Conservation (phyloP, 2,888 invertebrate species). For the Abrostola tripartita region DNA sequence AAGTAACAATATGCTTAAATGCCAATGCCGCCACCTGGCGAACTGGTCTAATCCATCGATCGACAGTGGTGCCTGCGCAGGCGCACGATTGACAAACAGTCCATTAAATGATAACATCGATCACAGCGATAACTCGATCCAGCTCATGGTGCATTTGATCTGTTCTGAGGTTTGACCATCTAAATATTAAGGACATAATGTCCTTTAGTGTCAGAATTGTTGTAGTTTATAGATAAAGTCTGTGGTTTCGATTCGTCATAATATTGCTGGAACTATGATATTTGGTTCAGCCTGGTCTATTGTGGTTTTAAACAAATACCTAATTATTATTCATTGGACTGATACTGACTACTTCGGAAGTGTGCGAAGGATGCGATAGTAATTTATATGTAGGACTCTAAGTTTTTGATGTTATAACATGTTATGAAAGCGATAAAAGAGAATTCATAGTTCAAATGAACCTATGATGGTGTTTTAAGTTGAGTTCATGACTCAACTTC, state of each 20-base stretch:
- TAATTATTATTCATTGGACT: not conserved
- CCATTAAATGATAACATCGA: slow-evolving; percentile 53
- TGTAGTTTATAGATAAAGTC: slow-evolving; percentile 11
- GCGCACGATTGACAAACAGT: slow-evolving; percentile 38
- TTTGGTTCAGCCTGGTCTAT: not conserved
- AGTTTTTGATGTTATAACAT: too few relatives aligned
- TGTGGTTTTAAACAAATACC: slow-evolving; percentile 8
- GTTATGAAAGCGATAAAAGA: too few relatives aligned
- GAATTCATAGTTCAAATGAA: too few relatives aligned
- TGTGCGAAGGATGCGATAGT: too few relatives aligned
- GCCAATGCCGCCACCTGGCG: slow-evolving; percentile 22
- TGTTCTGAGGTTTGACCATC: slow-evolving; percentile 34
- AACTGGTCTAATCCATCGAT: slow-evolving; percentile 24
- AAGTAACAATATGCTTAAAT: slow-evolving; percentile 11
- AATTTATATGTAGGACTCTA: too few relatives aligned
- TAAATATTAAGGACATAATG: slow-evolving; percentile 42
- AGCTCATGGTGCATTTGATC: slow-evolving; percentile 29
- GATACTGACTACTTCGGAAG: not conserved
- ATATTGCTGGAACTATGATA: slow-evolving; percentile 22
- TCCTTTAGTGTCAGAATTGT: slow-evolving; percentile 44
- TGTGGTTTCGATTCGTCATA: slow-evolving; percentile 44
- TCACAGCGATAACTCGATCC: slow-evolving; percentile 25
- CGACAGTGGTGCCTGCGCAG: slow-evolving; percentile 22
- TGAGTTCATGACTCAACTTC: too few relatives aligned
- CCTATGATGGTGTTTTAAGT: too few relatives aligned